Evolutionary conservation across 1,140 invertebrate species (phyloP).

Genomic region (Meteorus sp.): DNA sequence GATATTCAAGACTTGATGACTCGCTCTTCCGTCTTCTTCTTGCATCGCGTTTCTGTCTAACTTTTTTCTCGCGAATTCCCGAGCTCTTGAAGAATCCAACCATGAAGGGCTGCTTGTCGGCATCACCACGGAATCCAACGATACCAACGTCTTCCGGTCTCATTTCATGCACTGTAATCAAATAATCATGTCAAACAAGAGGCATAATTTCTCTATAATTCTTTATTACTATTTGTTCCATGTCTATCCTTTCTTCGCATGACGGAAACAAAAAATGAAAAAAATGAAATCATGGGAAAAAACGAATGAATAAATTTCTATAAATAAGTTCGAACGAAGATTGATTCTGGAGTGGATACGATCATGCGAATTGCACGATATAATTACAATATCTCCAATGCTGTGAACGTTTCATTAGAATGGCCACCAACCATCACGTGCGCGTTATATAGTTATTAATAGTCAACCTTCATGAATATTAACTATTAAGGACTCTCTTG

Average conservation of each 20-base stretch:
- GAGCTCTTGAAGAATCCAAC: slow-evolving; percentile 80
- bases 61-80: slow-evolving; percentile 56
- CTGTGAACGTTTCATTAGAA: slow-evolving; percentile 39
- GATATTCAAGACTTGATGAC: slow-evolving; percentile 54
- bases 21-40: slow-evolving; percentile 61
- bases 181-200: slow-evolving; percentile 28
- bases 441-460: slow-evolving; percentile 48
- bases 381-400: slow-evolving; percentile 11
- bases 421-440: slow-evolving; percentile 30
- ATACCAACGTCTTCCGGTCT: slow-evolving; percentile 82
- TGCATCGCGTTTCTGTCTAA: slow-evolving; percentile 55
- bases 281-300: too few species aligned
- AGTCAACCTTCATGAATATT: slow-evolving; percentile 53
- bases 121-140: slow-evolving; percentile 72
- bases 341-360: background rate
- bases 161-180: slow-evolving; percentile 71
- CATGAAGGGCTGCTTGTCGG: slow-evolving; percentile 86
- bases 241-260: background rate
- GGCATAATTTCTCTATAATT: slow-evolving; percentile 7
- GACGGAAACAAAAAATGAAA: background rate
- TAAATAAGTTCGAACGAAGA: too few species aligned
- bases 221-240: background rate
- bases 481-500: slow-evolving; percentile 46
- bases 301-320: background rate
- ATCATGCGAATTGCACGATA: slow-evolving; percentile 16